A percentile compares a stretch with the other conserved stretches of the same genome.
These are phyloP conservation scores for Parnassius mnemosyne DNA, from an alignment of 2,888 invertebrate species.

Conservation along the genomic window DNA sequence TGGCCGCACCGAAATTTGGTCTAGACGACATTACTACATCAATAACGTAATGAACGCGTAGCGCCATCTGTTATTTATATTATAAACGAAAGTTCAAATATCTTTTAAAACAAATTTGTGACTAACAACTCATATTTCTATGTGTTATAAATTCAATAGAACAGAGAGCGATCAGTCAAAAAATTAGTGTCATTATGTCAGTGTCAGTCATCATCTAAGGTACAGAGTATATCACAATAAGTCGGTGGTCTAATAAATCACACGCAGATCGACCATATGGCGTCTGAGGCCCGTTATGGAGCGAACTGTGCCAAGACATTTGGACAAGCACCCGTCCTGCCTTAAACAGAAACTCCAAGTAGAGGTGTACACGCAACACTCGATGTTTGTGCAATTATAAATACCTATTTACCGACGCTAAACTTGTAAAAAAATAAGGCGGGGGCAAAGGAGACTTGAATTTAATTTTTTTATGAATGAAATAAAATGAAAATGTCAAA, in stretches of 20 bases:
- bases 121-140: too few species aligned
- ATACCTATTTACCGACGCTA: neutral
- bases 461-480: too few species aligned
- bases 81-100: too few species aligned
- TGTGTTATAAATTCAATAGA: neutral
- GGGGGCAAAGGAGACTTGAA: neutral
- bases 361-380: neutral
- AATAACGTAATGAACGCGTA: too few species aligned
- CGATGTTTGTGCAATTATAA: conserved; percentile 3
- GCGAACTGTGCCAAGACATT: neutral
- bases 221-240: conserved; percentile 5
- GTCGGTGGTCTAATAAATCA: conserved; percentile 10
- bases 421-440: neutral
- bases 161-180: neutral
- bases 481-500: too few species aligned
- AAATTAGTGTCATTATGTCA: conserved; percentile 6
- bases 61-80: too few species aligned
- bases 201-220: neutral
- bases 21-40: too few species aligned
- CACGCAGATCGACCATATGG: conserved; percentile 20
- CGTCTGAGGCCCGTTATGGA: conserved; percentile 12
- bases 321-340: conserved; percentile 6
- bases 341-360: conserved; percentile 13
- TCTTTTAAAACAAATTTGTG: too few species aligned
- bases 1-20: too few species aligned